Conservation (phyloP, 2,113 vertebrate genomes). For the Heterotilapia buettikoferi region DNA sequence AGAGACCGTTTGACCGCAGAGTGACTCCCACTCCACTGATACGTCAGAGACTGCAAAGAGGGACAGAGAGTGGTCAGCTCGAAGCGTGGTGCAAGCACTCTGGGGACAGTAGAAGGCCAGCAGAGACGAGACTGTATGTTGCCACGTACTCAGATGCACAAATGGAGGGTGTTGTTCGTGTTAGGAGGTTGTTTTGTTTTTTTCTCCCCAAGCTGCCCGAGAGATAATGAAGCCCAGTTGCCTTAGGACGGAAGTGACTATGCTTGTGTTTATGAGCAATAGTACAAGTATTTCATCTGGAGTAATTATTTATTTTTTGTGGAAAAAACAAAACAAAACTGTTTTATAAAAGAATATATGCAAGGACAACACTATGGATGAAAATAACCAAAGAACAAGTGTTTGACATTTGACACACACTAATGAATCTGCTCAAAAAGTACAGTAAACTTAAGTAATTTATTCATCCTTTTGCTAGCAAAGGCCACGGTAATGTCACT, state of each 20-base stretch:
- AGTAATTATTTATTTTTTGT: constrained; percentile 70
- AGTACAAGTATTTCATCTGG: constrained; percentile 61
- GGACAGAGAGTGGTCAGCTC: constrained; percentile 29
- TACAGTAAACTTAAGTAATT: constrained; percentile 34
- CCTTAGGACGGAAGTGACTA: constrained; percentile 65
- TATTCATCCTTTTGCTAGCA: constrained; percentile 40
- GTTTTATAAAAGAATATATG: constrained; percentile 62
- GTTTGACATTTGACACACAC: constrained; percentile 61
- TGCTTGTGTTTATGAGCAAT: constrained; percentile 58
- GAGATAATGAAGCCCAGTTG: constrained; percentile 65
- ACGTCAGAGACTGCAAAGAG: constrained; percentile 16
- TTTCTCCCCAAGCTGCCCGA: constrained; percentile 48
- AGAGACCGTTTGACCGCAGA: constrained; percentile 14
- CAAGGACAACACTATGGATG: constrained; percentile 65
- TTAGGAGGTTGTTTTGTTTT: constrained; percentile 28
- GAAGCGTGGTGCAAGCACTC: not conserved
- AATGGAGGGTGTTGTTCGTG: constrained; percentile 14
- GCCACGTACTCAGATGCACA: constrained; percentile 30
- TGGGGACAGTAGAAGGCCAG: constrained; percentile 10
- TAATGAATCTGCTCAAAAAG: constrained; percentile 34
- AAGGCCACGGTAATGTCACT: constrained; percentile 51
- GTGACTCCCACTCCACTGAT: constrained; percentile 57
- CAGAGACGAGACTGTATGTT: constrained; percentile 1
- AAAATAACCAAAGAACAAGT: constrained; percentile 79
- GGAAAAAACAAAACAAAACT: not conserved